phyloP scores from a whole-genome alignment of 1,140 invertebrate species.

The Metopolophium dirhodum region DNA sequence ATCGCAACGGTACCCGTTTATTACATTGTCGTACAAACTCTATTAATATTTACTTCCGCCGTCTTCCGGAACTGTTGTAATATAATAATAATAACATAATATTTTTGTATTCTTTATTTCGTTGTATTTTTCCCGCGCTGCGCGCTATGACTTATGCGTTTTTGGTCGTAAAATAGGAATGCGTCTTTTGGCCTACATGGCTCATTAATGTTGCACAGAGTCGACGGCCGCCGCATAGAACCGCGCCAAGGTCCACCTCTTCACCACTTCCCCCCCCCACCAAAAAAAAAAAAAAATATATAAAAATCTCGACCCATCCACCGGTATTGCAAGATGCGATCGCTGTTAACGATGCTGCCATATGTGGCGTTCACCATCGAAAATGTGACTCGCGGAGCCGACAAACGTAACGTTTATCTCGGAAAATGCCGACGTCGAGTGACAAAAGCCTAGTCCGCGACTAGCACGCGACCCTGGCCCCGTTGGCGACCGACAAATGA shows the following conservation, averaged over 20 bases:
- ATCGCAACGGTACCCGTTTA: background rate
- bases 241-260: background rate
- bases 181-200: conserved; percentile 34
- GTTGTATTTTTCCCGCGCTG: background rate
- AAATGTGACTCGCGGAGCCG: background rate
- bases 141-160: background rate
- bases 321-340: background rate
- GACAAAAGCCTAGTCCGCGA: background rate
- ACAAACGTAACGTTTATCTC: background rate
- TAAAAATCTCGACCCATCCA: background rate
- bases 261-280: background rate
- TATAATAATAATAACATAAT: background rate
- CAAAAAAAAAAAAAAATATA: too few relatives aligned
- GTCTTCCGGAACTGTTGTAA: background rate
- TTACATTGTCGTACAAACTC: background rate
- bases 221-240: background rate
- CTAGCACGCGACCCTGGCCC: too few relatives aligned
- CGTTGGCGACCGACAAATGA: background rate
- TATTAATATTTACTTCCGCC: background rate
- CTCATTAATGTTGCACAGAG: conserved; percentile 10
- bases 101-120: background rate
- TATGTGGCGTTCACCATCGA: background rate
- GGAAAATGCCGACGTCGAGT: background rate
- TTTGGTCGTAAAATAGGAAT: background rate
- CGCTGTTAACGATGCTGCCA: background rate